phyloP scores from a whole-genome alignment of 2,797 vertebrate species.

The Halcyon smyrnensis region DNA sequence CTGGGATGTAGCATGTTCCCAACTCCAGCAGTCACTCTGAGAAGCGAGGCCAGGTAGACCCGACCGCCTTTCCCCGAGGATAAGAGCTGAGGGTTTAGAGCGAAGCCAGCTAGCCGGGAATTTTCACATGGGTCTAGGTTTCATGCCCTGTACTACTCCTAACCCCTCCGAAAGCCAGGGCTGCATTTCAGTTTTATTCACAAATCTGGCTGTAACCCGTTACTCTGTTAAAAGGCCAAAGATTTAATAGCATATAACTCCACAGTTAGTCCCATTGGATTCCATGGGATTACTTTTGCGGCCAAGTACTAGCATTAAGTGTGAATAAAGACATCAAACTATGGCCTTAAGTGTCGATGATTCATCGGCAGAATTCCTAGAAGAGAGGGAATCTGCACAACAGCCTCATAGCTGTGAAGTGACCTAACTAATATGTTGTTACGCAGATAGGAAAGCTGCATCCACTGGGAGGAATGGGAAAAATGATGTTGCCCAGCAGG shows the following conservation, averaged over 20 bases:
- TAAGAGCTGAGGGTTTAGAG: neutral
- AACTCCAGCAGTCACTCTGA: neutral
- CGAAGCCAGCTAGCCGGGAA: neutral
- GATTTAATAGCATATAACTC: constrained; percentile 53
- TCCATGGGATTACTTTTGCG: constrained; percentile 51
- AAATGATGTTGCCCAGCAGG: neutral
- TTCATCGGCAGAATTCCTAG: constrained; percentile 54
- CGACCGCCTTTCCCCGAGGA: neutral
- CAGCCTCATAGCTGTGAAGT: constrained; percentile 49
- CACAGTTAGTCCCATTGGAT: constrained; percentile 53
- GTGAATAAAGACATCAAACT: constrained; percentile 70
- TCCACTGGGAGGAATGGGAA: neutral
- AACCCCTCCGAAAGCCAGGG: neutral
- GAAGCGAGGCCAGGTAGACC: constrained; percentile 24
- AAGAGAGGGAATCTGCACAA: constrained; percentile 43
- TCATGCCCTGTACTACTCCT: neutral
- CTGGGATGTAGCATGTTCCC: neutral
- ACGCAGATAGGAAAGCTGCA: neutral
- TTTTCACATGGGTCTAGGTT: constrained; percentile 66
- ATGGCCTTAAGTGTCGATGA: constrained; percentile 25
- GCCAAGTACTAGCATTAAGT: constrained; percentile 52
- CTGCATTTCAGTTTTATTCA: constrained; percentile 33
- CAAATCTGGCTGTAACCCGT: constrained; percentile 55
- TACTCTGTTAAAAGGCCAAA: constrained; percentile 42
- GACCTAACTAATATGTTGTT: constrained; percentile 17